Base-by-base conservation (phyloP, 2,888 invertebrate genomes). In the Pandemis corylana region DNA sequence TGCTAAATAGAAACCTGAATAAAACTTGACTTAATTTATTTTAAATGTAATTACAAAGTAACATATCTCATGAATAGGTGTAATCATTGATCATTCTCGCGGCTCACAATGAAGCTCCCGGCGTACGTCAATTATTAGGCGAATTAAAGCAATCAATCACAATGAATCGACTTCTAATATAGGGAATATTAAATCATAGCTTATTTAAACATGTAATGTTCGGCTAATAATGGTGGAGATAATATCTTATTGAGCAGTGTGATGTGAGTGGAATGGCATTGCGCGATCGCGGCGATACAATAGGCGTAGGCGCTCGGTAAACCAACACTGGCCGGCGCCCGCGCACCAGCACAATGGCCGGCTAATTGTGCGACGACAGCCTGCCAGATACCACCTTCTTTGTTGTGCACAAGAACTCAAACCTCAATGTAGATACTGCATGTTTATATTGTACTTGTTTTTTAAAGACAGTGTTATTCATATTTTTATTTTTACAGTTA, bases 331-430 rank as follows among this genome's bases (percentile, higher is more conserved):
- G 81, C 78, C 81, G 83, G 89, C 88, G 89, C 89, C 86, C 87
- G 89, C 89, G 87, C 90, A 80, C 78, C 79, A 9, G 77, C 83
- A 92, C 92, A 92, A 94, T 93, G 86, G 89, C 84, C 80, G 80
- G 89, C 91, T 94, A 93, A 94, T 94, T 94, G 92, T 93, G 87
- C 91, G 92, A 88, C 90, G 93, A 94, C 93, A 93, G 87, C 72
- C 76, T 63, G 82, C 83, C 85, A 85, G 86, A 87, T 83, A 87
- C 87, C 83, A 68, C 83, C 83, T 82, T 83, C 83, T 85, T 88
- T 88, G 89, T 88, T 88, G 84, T 77, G 80, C 79, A 77, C 64
- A 65, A 67, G 66, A 65, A 78, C 81, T 80, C 20, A 84, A 81
- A 81, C 82, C 82, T 83, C 83, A 81, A 79, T 69, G 68, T 49